These are phyloP conservation scores for Enoplolaimus lenunculus DNA, from an alignment of 2,888 invertebrate genomes.

Conservation along the genomic window DNA sequence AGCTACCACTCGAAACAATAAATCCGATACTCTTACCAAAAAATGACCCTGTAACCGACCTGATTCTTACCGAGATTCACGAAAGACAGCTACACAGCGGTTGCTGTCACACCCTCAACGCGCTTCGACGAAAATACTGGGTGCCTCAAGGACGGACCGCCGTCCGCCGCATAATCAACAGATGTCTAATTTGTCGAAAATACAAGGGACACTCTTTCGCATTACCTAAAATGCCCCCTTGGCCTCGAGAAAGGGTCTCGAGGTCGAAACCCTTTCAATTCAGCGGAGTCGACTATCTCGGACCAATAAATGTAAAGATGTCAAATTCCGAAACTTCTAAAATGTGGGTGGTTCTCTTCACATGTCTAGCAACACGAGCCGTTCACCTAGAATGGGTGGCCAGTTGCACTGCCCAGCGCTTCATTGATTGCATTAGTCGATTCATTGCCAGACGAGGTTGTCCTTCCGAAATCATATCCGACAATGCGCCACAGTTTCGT, in stretches of 20 bases:
- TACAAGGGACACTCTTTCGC: constrained; percentile 19
- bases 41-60: neutral
- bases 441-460: constrained; percentile 38
- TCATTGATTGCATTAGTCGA: constrained; percentile 34
- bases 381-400: constrained; percentile 40
- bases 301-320: constrained; percentile 35
- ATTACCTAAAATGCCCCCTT: constrained; percentile 15
- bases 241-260: constrained; percentile 18
- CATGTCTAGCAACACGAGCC: constrained; percentile 41
- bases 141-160: constrained; percentile 19
- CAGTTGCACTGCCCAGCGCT: constrained; percentile 32
- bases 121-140: constrained; percentile 19
- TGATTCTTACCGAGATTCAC: neutral
- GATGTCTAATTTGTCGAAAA: constrained; percentile 15
- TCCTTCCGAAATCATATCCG: constrained; percentile 36
- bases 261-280: constrained; percentile 22
- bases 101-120: constrained; percentile 12
- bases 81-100: constrained; percentile 9
- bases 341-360: constrained; percentile 39
- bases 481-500: constrained; percentile 42
- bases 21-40: constrained; percentile 19
- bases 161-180: constrained; percentile 17
- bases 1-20: constrained; percentile 10
- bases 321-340: constrained; percentile 28
- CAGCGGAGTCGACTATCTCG: constrained; percentile 39